These are phyloP conservation scores for Eupithecia centaureata DNA, from an alignment of 2,888 invertebrate genomes.

Conservation along the genomic window DNA sequence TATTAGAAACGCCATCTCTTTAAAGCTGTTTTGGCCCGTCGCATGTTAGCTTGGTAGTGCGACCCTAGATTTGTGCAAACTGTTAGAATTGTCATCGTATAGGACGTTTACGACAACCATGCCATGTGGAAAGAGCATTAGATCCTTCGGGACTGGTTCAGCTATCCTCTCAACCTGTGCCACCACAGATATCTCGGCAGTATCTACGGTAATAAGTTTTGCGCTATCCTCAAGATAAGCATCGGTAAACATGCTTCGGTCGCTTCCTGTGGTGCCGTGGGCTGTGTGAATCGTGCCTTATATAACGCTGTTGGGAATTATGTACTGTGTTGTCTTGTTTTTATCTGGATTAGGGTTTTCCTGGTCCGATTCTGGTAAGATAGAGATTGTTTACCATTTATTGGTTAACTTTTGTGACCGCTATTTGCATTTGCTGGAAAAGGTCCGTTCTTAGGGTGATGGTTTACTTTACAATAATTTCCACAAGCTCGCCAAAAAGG, in stretches of 20 bases:
- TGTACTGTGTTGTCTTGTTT: slow-evolving; percentile 28
- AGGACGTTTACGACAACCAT: background rate
- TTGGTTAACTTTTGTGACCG: slow-evolving; percentile 7
- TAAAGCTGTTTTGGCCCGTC: too few species aligned
- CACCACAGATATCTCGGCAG: slow-evolving; percentile 42
- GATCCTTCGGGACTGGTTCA: slow-evolving; percentile 2
- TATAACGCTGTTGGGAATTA: slow-evolving; percentile 20
- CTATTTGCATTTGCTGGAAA: background rate
- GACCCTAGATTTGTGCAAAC: background rate
- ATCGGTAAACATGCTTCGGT: slow-evolving; percentile 52
- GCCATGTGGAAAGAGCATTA: background rate
- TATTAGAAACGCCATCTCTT: too few species aligned
- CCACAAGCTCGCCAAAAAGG: background rate
- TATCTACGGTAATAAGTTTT: slow-evolving; percentile 45
- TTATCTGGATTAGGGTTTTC: slow-evolving; percentile 19
- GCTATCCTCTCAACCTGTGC: slow-evolving; percentile 8
- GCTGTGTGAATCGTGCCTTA: slow-evolving; percentile 22
- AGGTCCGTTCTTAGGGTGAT: background rate
- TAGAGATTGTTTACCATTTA: slow-evolving; percentile 11
- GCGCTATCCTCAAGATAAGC: slow-evolving; percentile 49
- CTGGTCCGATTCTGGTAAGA: slow-evolving; percentile 17
- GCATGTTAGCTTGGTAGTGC: background rate
- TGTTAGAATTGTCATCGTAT: background rate
- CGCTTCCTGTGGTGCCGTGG: slow-evolving; percentile 34
- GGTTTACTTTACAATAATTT: background rate